Percentiles rank a stretch among this genome's conserved stretches.
These are phyloP conservation scores for Myotis findleyi DNA, from an alignment of 2,797 vertebrate genomes.

Conservation along the genomic window DNA sequence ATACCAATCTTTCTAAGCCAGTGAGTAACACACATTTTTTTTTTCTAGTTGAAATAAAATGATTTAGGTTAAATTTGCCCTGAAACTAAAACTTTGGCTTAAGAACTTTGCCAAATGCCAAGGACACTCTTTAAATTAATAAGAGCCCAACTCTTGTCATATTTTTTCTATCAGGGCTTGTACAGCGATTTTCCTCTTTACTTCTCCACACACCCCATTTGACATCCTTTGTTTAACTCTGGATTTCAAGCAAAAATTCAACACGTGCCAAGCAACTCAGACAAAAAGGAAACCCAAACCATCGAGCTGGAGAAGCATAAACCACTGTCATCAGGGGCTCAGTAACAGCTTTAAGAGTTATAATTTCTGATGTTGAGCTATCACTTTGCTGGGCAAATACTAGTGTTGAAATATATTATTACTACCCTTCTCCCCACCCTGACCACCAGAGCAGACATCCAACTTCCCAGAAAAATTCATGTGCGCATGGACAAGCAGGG, in stretches of 20 bases:
- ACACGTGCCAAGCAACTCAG: not conserved
- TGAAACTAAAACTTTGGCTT: slow-evolving; percentile 22
- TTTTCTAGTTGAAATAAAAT: slow-evolving; percentile 47
- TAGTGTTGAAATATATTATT: slow-evolving; percentile 73
- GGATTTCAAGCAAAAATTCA: slow-evolving; percentile 60
- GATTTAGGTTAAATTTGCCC: not conserved
- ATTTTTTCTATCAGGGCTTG: not conserved
- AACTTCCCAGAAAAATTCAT: slow-evolving; percentile 77
- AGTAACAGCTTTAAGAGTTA: slow-evolving; percentile 51
- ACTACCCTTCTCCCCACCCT: slow-evolving; percentile 70
- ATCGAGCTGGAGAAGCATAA: not conserved
- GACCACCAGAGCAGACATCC: slow-evolving; percentile 66
- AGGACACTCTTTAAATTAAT: not conserved
- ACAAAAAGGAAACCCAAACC: slow-evolving; percentile 71
- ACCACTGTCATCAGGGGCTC: slow-evolving; percentile 57
- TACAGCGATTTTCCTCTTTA: not conserved
- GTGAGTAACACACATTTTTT: not conserved
- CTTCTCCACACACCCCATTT: not conserved
- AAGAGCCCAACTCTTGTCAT: not conserved
- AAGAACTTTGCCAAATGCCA: slow-evolving; percentile 13
- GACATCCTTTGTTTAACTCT: slow-evolving; percentile 57
- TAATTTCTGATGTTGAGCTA: slow-evolving; percentile 70
- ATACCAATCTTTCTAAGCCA: not conserved
- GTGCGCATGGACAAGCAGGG: slow-evolving; percentile 40
- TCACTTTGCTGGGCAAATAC: slow-evolving; percentile 72